These are phyloP conservation scores for Dendrocopos noguchii DNA, from an alignment of 2,113 vertebrate genomes.

Conservation along the genomic window DNA sequence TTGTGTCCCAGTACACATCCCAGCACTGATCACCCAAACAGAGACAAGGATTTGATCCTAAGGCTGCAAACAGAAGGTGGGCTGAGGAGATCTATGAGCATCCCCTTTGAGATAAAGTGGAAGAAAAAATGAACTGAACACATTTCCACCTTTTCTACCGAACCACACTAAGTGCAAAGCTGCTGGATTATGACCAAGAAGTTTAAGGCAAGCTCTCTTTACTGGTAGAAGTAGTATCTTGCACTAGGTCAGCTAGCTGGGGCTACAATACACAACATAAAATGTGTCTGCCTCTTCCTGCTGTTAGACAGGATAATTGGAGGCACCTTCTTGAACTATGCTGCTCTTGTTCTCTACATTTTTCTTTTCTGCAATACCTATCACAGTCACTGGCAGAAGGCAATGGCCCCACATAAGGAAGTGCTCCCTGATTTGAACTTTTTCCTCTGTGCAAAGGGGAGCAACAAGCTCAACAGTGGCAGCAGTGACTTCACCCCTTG, in stretches of 20 bases:
- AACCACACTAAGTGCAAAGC: neutral
- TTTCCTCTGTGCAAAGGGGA: neutral
- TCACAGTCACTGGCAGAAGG: neutral
- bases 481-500: neutral
- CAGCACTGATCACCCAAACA: neutral
- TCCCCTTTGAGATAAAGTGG: accelerated
- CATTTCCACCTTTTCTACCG: neutral
- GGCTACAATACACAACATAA: accelerated
- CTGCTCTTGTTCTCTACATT: neutral
- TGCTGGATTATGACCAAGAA: accelerated
- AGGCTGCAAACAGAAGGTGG: neutral
- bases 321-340: neutral
- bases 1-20: neutral
- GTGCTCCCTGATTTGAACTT: neutral
- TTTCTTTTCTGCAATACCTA: neutral
- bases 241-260: neutral
- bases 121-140: neutral
- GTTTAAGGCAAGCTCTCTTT: neutral
- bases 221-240: neutral
- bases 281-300: neutral
- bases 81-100: neutral
- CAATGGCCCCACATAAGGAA: accelerated
- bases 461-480: accelerated
- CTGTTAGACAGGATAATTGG: neutral
- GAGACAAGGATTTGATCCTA: neutral